A percentile compares a stretch with the other conserved stretches of the same genome.
These are phyloP conservation scores for Potamilus streckersoni DNA, from an alignment of 1,140 invertebrate species.

Conservation along the genomic window DNA sequence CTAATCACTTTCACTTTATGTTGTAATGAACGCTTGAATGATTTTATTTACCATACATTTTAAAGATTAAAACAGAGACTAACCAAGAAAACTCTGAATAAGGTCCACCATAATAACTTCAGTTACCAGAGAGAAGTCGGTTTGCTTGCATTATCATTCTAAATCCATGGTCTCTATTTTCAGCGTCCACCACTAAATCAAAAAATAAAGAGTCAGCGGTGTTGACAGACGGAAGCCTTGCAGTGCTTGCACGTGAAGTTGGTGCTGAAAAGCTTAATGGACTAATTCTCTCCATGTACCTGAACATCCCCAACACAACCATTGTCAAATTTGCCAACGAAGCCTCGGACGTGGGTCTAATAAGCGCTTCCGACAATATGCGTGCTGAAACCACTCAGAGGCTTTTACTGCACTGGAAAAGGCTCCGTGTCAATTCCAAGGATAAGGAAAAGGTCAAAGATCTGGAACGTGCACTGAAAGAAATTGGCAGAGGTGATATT, in stretches of 20 bases:
- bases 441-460: slow-evolving; percentile 33
- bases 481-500: slow-evolving; percentile 30
- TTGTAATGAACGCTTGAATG: no score
- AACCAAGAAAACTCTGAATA: no score
- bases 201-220: slow-evolving; percentile 19
- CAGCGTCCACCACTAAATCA: slow-evolving; percentile 12
- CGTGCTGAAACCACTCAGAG: slow-evolving; percentile 22
- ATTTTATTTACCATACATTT: no score
- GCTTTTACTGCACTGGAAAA: slow-evolving; percentile 24
- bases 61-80: no score
- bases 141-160: no score
- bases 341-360: slow-evolving; percentile 6
- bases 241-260: slow-evolving; percentile 23
- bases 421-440: slow-evolving; percentile 14
- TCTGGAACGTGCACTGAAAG: slow-evolving; percentile 27
- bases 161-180: slow-evolving; percentile 6
- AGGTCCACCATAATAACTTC: no score
- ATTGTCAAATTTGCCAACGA: slow-evolving; percentile 25
- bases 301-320: slow-evolving; percentile 29
- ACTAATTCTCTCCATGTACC: slow-evolving; percentile 27
- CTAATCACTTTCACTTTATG: no score
- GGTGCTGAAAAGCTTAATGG: slow-evolving; percentile 18
- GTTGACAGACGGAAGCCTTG: slow-evolving; percentile 22
- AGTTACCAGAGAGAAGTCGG: no score
- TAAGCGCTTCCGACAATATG: slow-evolving; percentile 5